Evolutionary conservation across 2,797 vertebrate genomes (phyloP).

Genomic region (Arctocebus calabarensis): DNA sequence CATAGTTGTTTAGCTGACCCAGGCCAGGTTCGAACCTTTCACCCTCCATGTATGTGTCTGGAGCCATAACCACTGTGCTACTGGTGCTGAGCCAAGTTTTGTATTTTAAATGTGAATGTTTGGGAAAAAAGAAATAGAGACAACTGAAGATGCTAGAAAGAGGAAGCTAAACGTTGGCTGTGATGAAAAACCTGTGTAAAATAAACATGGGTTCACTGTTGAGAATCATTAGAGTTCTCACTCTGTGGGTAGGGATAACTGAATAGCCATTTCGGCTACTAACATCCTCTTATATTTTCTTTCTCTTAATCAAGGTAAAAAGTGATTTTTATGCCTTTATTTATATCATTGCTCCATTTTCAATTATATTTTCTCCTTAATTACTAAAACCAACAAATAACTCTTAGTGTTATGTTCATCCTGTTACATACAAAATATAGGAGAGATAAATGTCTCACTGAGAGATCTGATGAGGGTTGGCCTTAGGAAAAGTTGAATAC

Average conservation of each 20-base stretch:
- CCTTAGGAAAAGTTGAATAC: neutral
- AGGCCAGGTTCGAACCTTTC: too few species aligned
- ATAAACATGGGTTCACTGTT: neutral
- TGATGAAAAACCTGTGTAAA: neutral
- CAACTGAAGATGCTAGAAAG: neutral
- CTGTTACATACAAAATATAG: neutral
- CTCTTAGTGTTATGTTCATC: neutral
- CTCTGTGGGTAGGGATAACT: neutral
- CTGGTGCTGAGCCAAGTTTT: too few species aligned
- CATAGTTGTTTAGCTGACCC: too few species aligned
- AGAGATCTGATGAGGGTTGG: neutral
- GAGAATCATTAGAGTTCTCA: neutral
- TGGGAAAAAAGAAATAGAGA: neutral
- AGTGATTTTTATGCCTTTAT: neutral
- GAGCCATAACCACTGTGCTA: too few species aligned
- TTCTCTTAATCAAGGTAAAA: neutral
- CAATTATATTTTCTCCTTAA: conserved; percentile 28
- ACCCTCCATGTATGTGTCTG: too few species aligned
- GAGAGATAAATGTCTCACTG: conserved; percentile 19
- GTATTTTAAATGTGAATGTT: neutral
- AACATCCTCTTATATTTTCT: neutral
- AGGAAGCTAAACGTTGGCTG: neutral
- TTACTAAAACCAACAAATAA: neutral
- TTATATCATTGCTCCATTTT: conserved; percentile 20
- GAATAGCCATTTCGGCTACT: neutral